A percentile compares a stretch with the other conserved stretches of the same genome.
Conservation (phyloP, 2,888 invertebrate species). For the Chromoteleia sp. region DNA sequence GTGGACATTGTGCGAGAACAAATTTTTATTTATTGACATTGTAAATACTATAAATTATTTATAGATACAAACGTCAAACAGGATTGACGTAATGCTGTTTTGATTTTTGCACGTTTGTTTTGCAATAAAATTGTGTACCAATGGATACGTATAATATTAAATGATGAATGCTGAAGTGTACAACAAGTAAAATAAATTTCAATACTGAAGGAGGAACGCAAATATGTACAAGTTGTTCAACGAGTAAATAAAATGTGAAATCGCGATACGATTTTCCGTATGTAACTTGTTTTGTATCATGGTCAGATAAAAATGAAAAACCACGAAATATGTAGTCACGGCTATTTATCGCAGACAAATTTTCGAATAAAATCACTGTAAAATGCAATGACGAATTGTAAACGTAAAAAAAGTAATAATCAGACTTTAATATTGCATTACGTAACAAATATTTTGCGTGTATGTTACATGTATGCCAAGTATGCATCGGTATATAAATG, state of each 20-base stretch:
- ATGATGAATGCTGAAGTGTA: constrained; percentile 22
- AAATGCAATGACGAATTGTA: no score
- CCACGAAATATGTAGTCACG: no score
- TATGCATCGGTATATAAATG: no score
- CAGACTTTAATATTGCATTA: no score
- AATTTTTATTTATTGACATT: constrained; percentile 30
- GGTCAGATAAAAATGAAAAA: neutral
- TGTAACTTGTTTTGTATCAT: neutral
- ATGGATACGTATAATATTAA: constrained; percentile 8
- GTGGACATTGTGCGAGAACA: constrained; percentile 2
- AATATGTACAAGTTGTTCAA: constrained; percentile 28
- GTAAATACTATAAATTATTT: constrained; percentile 27
- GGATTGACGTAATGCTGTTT: constrained; percentile 24
- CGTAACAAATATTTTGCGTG: no score
- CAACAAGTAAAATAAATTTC: constrained; percentile 22
- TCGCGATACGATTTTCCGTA: neutral
- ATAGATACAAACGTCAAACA: neutral
- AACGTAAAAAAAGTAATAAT: no score
- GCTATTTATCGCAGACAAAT: no score
- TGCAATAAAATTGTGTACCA: constrained; percentile 17
- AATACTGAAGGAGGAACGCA: constrained; percentile 16
- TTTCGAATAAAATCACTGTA: no score
- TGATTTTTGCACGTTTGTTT: constrained; percentile 27
- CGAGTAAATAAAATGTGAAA: constrained; percentile 18
- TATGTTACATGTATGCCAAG: no score